Base-by-base conservation (phyloP, 2,797 vertebrate species). In the Gastrophryne carolinensis region DNA sequence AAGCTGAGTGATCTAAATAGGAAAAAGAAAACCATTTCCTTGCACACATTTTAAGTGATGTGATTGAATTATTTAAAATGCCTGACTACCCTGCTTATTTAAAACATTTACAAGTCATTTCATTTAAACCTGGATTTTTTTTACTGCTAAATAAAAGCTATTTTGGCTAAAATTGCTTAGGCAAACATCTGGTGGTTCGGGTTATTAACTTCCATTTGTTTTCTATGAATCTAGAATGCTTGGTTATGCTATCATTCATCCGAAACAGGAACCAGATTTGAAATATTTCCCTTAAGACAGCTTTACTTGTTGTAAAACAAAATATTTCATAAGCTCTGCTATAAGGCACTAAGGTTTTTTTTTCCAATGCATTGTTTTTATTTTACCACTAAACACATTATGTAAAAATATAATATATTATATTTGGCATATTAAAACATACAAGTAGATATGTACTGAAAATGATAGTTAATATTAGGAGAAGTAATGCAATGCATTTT, bases 61-160 rank as follows among this genome's bases (percentile, higher is more conserved):
- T 78, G 58, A 71, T 71, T 71, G 60, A 71, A 71, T 52, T 78
- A 39, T 34, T 78, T 78, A 78, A 78, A 78, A 78, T 78, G 75
- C 75, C 71, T 57, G 39, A 72, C 67, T 72, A 72, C 60, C 27
- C 67, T 58, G 74, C 67, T 62, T 61, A 77, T 64, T 64, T 76
- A 41, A 70, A 76, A 76, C 65, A 70, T 76, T 70, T 77, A 77
- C 67, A 71, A 77, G 74, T 64, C 67, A 77, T 71, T 71, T 71
- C 49, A 77, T 77, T 77, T 71, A 77, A 71, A 52, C 52, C 49
- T 58, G 70, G 65, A 47, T 49, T 56, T n/a, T 71, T 73, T 76
- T 77, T 77, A 71, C 74, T 77, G 67, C 67, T 64, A 77, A 77
- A 77, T 71, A 77, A 77, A 77, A 71, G 74, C 74, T 71, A 77